Percentiles rank a stretch among this genome's conserved stretches.
Evolutionary conservation across 2,113 vertebrate species (phyloP).

Genomic region (Gasterosteus aculeatus): DNA sequence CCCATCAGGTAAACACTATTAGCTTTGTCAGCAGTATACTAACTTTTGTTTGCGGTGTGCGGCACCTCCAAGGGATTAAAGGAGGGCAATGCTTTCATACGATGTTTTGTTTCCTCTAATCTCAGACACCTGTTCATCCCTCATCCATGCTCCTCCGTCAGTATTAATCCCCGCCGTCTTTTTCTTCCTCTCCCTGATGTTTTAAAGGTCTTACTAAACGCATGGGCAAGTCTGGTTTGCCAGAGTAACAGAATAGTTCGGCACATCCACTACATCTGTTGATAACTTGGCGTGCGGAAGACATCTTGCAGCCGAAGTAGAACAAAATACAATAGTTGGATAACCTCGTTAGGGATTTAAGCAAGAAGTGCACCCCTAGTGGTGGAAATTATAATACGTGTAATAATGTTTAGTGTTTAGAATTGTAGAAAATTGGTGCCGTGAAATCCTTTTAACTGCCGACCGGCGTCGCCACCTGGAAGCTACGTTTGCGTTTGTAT

Average conservation of each 20-base stretch:
- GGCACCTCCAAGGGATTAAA: conserved; percentile 32
- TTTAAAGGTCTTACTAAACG: conserved; percentile 21
- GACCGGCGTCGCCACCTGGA: conserved; percentile 25
- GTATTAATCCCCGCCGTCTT: conserved; percentile 41
- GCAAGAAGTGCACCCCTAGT: no score
- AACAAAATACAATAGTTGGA: conserved; percentile 23
- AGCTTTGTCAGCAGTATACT: neutral
- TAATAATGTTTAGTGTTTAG: no score
- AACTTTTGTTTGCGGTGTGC: no score
- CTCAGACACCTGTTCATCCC: conserved; percentile 22
- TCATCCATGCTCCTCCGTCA: conserved; percentile 30
- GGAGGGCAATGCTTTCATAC: neutral
- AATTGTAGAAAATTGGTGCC: conserved; percentile 5
- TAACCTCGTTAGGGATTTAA: neutral
- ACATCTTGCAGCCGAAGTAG: conserved; percentile 6
- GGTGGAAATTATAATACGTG: no score
- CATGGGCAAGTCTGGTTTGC: neutral
- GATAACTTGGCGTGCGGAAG: conserved; percentile 7
- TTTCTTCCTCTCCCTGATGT: conserved; percentile 13
- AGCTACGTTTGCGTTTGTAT: conserved; percentile 21
- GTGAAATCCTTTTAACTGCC: conserved; percentile 34
- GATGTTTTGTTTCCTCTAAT: neutral
- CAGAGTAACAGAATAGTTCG: conserved; percentile 4
- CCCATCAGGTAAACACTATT: neutral
- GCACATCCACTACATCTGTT: neutral